Evolutionary conservation across 2,797 vertebrate genomes (phyloP).

Genomic region (Emys orbicularis): DNA sequence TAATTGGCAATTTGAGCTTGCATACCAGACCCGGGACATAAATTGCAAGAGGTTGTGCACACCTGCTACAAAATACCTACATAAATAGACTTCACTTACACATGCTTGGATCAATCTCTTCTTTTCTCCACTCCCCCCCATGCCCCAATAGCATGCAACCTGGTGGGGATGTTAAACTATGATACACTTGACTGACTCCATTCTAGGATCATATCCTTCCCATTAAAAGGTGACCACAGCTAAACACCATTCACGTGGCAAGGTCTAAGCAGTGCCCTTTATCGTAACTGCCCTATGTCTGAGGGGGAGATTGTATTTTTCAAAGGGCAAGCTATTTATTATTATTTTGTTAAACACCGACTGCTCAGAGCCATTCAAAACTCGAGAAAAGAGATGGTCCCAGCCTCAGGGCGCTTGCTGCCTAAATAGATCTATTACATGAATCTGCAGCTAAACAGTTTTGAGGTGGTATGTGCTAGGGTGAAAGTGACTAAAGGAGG

Average conservation of each 20-base stretch:
- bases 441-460: not conserved
- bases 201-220: slow-evolving; percentile 35
- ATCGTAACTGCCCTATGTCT: not conserved
- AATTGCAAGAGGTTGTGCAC: not conserved
- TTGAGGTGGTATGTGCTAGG: not conserved
- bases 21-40: not conserved
- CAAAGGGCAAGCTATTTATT: not conserved
- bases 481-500: not conserved
- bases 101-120: not conserved
- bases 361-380: slow-evolving; percentile 20
- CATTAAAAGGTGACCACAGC: slow-evolving; percentile 20
- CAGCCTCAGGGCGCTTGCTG: not conserved
- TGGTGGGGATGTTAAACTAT: not conserved
- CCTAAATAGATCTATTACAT: slow-evolving; percentile 38
- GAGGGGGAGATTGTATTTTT: slow-evolving; percentile 26
- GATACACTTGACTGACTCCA: not conserved
- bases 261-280: slow-evolving; percentile 43
- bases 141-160: rapidly evolving
- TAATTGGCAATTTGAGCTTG: not conserved
- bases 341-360: slow-evolving; percentile 55
- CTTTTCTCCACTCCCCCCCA: not conserved
- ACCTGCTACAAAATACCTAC: not conserved
- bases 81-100: not conserved
- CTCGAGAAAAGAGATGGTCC: not conserved
- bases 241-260: slow-evolving; percentile 12